Evolutionary conservation across 2,888 invertebrate species (phyloP), one percentile per base, ranked within the genome.

Genomic region (Athetis lepigone): DNA sequence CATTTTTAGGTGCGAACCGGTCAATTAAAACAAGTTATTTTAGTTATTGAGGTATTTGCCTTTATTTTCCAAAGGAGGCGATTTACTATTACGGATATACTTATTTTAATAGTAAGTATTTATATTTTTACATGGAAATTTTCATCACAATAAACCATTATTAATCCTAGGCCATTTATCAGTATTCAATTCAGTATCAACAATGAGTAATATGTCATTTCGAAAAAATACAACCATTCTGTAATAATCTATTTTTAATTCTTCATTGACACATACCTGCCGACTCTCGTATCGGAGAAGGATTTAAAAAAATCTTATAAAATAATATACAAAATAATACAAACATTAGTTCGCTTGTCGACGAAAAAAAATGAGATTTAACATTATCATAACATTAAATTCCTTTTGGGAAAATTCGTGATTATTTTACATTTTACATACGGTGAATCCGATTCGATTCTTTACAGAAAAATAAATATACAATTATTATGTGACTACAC

Each of bases 271-370:
- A 85, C 85, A 81, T 80, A 74, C 50, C 84, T 80, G 74, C 70
- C 86, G 88, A 85, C 83, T 80, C 79, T 79, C 82, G 82, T 80
- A 80, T 85, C 88, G 86, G 90, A 82, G 82, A 85, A 83, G 83
- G 84, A 86, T 89, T 90, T 84, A 86, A 91, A 92, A 92, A 92
- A 92, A 87, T 89, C 93, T 94, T 94, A 95, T 88, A 93, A 81
- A 93, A 92, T 92, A 95, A 94, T 94, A 92, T 95, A 95, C 94
- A 95, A 95, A 94, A 95, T 93, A 92, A 95, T 95, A 94, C 91
- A 95, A 94, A 95, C 88, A 91, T 91, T 90, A 90, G 85, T 90
- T 90, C 88, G 85, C 80, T 83, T 88, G 86, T 87, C 83, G 79
- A 83, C 82, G 83, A 90, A 88, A 88, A 85, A 85, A 87, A 89